Evolutionary conservation across 2,797 vertebrate genomes (phyloP), one percentile per base, ranked within the genome.

Genomic region (Holocentrus rufus): DNA sequence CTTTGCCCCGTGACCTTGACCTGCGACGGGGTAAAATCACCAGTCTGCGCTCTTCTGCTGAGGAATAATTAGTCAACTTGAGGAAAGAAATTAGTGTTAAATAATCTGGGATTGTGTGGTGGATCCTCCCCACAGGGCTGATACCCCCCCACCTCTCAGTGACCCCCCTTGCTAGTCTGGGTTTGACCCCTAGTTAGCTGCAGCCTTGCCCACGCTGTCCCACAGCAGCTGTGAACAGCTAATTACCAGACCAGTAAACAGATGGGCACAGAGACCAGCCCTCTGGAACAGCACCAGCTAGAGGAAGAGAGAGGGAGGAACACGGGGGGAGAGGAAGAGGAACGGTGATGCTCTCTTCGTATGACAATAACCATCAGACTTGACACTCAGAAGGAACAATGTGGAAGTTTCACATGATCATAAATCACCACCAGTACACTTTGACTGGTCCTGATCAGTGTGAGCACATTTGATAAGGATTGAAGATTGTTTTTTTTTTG

Each of bases 211-310:
- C 7, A 11, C 39, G 6, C 54, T 64, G 67, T 87, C 76, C 83
- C 81, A 69, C 49, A 70, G 87, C 79, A 84, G 81, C 82, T 82
- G 72, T 17, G 63, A 83, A 50, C 68, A 76, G 74, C 65, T 90
- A 83, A 87, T 88, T 86, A 79, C 42, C 75, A 80, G 81, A 2
- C 72, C 55, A 67, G 36, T 49, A 58, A 79, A 72, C 88, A 87
- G 56, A 86, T 74, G 83, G 74, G 69, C 71, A 73, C 79, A 56
- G 53, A 65, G 49, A 56, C 57, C 31, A 70, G 72, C 63, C 70
- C 69, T 61, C 20, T 77, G 75, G 66, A 76, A 63, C 68, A 18
- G 65, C 69, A 68, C 65, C 65, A 80, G 66, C 58, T 61, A 25
- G 8, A 23, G 49, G 63, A 20, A 66, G 62, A 36, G 20, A 44